Evolutionary conservation across 2,113 vertebrate species (phyloP).

Genomic region (Lamprotornis superbus): DNA sequence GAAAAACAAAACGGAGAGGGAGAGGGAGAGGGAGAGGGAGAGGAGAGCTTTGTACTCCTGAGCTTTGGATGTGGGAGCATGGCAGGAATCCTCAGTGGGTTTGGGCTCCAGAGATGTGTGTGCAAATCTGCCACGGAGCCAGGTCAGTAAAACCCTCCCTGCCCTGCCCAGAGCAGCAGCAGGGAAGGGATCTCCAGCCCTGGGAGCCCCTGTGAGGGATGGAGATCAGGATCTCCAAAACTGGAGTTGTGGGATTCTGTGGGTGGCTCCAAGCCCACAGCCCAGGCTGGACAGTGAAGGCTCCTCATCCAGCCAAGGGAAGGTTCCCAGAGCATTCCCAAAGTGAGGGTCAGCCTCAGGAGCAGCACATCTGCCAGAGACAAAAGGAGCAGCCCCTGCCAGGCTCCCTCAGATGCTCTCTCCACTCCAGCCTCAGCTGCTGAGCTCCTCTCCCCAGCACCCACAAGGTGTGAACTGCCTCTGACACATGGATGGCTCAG

Average conservation of each 20-base stretch:
- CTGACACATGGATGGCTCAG: slow-evolving; percentile 15
- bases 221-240: background rate
- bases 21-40: background rate
- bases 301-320: background rate
- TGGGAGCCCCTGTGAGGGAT: background rate
- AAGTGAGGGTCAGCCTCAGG: background rate
- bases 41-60: background rate
- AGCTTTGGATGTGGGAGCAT: background rate
- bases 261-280: background rate
- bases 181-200: background rate
- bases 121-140: background rate
- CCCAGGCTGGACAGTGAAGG: background rate
- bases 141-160: background rate
- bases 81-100: background rate
- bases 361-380: background rate
- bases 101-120: background rate
- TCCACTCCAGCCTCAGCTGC: background rate
- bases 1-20: background rate
- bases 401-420: background rate
- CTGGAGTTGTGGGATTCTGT: background rate
- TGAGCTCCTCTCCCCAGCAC: background rate
- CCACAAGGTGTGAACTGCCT: background rate
- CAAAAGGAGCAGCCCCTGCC: background rate
- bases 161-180: background rate
- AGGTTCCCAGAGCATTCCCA: background rate